Percentiles rank a stretch among this genome's conserved stretches.
Conservation (phyloP, 1,140 invertebrate species). For the Proales similis region DNA sequence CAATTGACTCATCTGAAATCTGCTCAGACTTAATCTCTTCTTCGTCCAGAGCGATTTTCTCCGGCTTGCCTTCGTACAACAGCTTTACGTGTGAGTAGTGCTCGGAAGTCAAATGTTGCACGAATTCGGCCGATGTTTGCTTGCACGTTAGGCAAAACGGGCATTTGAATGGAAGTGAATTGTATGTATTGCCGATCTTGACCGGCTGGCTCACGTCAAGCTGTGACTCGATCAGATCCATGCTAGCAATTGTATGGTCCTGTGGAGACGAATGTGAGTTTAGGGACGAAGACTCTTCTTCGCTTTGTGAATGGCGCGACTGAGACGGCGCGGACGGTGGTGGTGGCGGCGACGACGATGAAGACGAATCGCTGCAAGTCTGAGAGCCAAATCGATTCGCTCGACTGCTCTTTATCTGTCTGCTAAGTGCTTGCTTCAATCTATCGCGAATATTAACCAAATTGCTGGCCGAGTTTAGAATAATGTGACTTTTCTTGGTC, state of each 20-base stretch:
- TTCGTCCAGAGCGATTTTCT: background rate
- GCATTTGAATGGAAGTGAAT: conserved; percentile 35
- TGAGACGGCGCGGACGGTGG: conserved; percentile 8
- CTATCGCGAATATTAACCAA: too few species aligned
- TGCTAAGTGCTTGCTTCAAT: too few species aligned
- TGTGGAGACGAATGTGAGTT: too few species aligned
- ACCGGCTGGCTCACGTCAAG: conserved; percentile 3
- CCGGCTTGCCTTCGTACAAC: conserved; percentile 25
- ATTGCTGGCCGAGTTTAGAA: too few species aligned
- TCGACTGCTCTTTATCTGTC: too few species aligned
- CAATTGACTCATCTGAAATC: background rate
- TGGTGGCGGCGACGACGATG: conserved; percentile 27
- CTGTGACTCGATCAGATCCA: too few species aligned
- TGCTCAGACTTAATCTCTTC: background rate
- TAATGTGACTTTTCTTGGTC: too few species aligned
- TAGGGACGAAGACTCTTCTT: too few species aligned
- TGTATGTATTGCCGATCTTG: conserved; percentile 28
- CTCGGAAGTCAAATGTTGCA: conserved; percentile 24
- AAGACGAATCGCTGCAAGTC: conserved; percentile 15
- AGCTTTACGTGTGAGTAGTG: conserved; percentile 32
- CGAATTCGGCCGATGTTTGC: conserved; percentile 29
- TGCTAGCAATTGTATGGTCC: too few species aligned
- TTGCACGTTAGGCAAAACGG: conserved; percentile 35
- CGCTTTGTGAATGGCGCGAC: background rate
- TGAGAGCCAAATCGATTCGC: too few species aligned